Evolutionary conservation across 2,888 invertebrate genomes (phyloP), one percentile per base, ranked within the genome.

Genomic region (Julus scandinavius): DNA sequence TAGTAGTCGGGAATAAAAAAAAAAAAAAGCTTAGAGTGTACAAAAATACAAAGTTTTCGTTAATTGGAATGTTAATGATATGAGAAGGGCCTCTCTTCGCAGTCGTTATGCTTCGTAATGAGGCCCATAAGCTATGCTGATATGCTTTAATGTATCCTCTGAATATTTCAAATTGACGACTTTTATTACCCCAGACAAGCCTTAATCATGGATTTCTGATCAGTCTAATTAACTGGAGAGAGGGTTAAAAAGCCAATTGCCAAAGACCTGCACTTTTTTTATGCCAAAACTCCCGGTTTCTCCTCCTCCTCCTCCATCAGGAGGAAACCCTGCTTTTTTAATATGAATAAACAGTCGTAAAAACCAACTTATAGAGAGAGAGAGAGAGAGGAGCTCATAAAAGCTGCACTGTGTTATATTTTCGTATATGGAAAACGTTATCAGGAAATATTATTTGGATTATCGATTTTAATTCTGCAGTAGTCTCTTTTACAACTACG

Each of bases 171-270:
- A 72, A 20, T 29, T 29, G 72, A n/a, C 63, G 63, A 63, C 9
- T 72, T 72, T 72, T 72, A 72, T 72, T 72, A 72, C 72, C 72
- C 72, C 17, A 20, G 13, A 72, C 72, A 72, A 72, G 45, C 7
- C 72, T 72, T 72, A 72, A 72, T 72, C 72, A 72, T 72, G 72
- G 72, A 72, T 72, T 72, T 72, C 72, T 72, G 72, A 72, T 72
- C 72, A 72, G 72, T 29, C 72, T 72, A 72, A 72, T 72, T 72
- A 72, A 72, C 72, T 72, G 72, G 29, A 72, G 72, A 72, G 72
- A 20, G 72, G 72, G 72, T 72, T 72, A 29, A 29, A 72, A 72
- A 45, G 5, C 5, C 45, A 45, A 45, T 45, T 45, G 29, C 29
- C 29, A 29, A 29, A 29, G 29, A 29, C 29, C 29, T 29, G 29